These are phyloP conservation scores for Peromyscus maniculatus DNA, from an alignment of 2,113 vertebrate genomes.

Conservation along the genomic window DNA sequence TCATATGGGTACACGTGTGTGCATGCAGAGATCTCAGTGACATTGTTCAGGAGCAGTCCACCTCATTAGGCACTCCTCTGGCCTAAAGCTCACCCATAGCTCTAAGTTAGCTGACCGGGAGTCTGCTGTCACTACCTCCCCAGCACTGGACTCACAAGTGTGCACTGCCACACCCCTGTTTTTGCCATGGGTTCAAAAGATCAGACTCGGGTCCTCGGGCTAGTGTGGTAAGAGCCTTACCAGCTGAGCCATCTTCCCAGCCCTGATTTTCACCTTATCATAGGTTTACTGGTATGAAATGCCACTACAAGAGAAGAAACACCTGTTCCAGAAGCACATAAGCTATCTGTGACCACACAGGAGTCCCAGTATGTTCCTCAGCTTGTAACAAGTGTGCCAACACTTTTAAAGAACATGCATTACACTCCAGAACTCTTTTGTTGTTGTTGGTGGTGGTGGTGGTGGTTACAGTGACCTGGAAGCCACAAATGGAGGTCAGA, in stretches of 20 bases:
- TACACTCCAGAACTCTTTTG: background rate
- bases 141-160: background rate
- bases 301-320: background rate
- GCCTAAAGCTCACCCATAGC: background rate
- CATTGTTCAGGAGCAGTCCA: background rate
- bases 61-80: background rate
- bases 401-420: background rate
- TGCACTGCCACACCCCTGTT: no score
- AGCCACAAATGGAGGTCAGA: background rate
- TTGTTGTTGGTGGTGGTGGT: no score
- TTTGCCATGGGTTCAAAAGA: background rate
- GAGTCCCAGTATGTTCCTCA: background rate
- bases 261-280: background rate
- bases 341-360: background rate
- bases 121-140: background rate
- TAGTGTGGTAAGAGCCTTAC: background rate
- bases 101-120: no score
- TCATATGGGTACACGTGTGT: background rate
- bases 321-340: background rate
- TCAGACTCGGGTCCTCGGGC: background rate
- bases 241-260: background rate
- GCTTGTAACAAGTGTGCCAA: background rate
- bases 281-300: background rate
- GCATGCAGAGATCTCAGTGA: background rate
- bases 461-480: background rate